These are phyloP conservation scores for Sander vitreus DNA, from an alignment of 2,113 vertebrate genomes.

Conservation along the genomic window DNA sequence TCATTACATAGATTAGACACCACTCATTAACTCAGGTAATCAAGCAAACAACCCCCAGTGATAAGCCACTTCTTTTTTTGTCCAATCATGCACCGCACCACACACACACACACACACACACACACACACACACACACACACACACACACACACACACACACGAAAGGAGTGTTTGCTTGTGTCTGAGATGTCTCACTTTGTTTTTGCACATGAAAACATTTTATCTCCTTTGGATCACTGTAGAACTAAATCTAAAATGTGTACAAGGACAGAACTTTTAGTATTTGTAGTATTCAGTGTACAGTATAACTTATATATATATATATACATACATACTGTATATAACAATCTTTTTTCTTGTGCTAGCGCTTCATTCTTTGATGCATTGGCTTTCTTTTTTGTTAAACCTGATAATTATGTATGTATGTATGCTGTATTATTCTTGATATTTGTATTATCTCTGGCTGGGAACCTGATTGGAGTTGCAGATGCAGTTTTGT, in stretches of 20 bases:
- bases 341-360: background rate
- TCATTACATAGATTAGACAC: slow-evolving; percentile 25
- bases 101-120: background rate
- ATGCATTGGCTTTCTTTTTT: background rate
- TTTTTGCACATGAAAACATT: background rate
- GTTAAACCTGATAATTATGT: background rate
- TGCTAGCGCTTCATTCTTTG: background rate
- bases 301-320: background rate
- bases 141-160: background rate
- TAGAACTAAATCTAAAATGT: background rate
- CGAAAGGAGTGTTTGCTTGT: background rate
- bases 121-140: background rate
- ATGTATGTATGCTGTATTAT: background rate
- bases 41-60: background rate
- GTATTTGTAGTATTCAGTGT: too few relatives aligned
- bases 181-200: slow-evolving; percentile 18
- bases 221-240: background rate
- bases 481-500: background rate
- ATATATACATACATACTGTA: too few relatives aligned
- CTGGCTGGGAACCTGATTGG: too few relatives aligned
- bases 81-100: background rate
- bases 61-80: background rate
- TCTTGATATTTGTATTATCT: background rate
- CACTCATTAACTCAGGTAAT: slow-evolving; percentile 34
- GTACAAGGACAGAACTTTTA: background rate